Base-by-base conservation (phyloP, 1,140 invertebrate genomes). In the Prorops nasuta region DNA sequence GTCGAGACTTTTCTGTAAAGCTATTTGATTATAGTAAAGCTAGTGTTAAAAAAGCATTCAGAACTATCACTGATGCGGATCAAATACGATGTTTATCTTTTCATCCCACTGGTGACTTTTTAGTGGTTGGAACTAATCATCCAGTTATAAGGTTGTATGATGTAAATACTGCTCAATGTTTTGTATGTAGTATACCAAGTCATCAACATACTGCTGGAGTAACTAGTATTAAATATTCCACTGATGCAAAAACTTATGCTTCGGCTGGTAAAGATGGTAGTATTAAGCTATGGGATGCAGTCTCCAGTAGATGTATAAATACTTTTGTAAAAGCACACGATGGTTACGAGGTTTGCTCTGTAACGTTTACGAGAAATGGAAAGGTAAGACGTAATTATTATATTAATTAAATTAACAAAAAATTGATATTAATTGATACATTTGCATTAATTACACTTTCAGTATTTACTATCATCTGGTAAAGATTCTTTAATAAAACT, bases 11-110 rank as follows among this genome's bases (percentile, higher is more conserved):
- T 64, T 94, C 92, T 3, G 86, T 99, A 18, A 96, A 98, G 71
- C 81, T 99, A 15, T 99, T 98, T 77, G 97, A 99, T 70, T 99
- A 92, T 62, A 95, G 94, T 16, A 98, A 98, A 79, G 92, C 96
- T 0, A 96, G 95, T 2, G 95, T 97, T 0, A 98, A 98, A 74
- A 96, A 98, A 71, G 96, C 96, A 0, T 96, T 92, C 75, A 93
- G 94, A 67, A 95, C 91, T 38, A 92, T 98, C 22, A 94, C 86
- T 19, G 97, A 99, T 77, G 87, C 92, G 1, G 90, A 94, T 71
- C 87, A 88, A 44, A 89, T 99, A 7, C 79, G 88, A 20, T 91
- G 91, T 62, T 79, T 99, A 35, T 87, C 90, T 0, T 95, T 98
- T 69, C 97, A 99, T 80, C 96, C 97, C 0, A 86, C 88, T 6